Percentiles rank a stretch among this genome's conserved stretches.
phyloP scores from a whole-genome alignment of 2,888 invertebrate species.

The Cyrtodaria siliqua region DNA sequence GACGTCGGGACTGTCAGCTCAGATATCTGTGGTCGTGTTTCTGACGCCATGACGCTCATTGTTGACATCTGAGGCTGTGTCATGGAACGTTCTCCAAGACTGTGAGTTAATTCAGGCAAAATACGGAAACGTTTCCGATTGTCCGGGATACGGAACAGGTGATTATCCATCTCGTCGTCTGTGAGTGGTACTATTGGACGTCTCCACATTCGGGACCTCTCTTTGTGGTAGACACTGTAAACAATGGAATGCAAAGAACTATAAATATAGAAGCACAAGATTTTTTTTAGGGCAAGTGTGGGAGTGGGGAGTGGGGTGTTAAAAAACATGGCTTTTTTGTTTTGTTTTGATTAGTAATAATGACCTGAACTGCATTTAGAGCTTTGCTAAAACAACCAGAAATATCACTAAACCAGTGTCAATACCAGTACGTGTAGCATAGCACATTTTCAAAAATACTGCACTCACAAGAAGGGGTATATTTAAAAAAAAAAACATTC shows the following conservation, averaged over 20 bases:
- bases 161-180: slow-evolving; percentile 78
- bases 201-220: slow-evolving; percentile 70
- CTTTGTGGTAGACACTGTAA: slow-evolving; percentile 81
- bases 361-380: no score
- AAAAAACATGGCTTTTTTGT: no score
- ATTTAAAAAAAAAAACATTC: no score
- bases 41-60: neutral
- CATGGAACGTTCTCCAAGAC: slow-evolving; percentile 43
- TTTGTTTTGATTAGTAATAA: no score
- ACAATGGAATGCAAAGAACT: neutral
- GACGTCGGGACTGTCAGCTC: slow-evolving; percentile 36
- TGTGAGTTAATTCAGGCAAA: slow-evolving; percentile 40
- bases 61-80: slow-evolving; percentile 53
- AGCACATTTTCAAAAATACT: no score
- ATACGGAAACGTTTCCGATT: slow-evolving; percentile 62
- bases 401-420: no score
- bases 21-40: slow-evolving; percentile 25
- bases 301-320: no score
- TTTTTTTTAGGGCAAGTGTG: no score
- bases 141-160: slow-evolving; percentile 77
- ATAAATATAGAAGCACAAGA: neutral
- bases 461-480: no score
- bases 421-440: no score
- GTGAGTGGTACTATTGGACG: slow-evolving; percentile 71
- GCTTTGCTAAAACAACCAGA: no score